Evolutionary conservation across 1,140 invertebrate species (phyloP), one percentile per base, ranked within the genome.

Genomic region (Heliothis virescens): DNA sequence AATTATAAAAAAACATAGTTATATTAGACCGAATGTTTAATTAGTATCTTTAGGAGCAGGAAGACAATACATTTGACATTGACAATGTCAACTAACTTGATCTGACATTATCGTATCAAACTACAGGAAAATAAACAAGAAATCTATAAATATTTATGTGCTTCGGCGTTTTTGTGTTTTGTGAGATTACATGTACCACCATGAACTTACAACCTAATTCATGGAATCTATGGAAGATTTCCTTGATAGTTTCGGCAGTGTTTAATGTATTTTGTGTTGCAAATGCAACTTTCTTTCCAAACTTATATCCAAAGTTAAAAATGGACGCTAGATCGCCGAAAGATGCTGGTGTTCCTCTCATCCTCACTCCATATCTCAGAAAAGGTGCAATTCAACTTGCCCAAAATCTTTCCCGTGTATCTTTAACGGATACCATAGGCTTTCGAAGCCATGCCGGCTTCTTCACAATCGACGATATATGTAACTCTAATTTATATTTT

Each of bases 401-500:
- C 5, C 89, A 87, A 78, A 90, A 91, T 52, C 74, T 92, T 10
- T 92, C 95, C 10, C 75, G 80, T 18, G 95, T 95, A 0, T 69
- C 82, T 15, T 21, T 92, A 0, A 91, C 91, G 0, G 86, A 90
- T 13, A 84, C 89, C 81, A 82, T 90, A 12, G 90, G 88, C 11
- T 89, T 94, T 21, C 53, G 34, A 15, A 95, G 93, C 86, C 95
- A 97, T 88, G 95, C 96, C 52, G 97, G 97, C 15, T 97, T 96
- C 85, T 95, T 98, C 12, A 97, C 97, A 0, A 96, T 97, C 1
- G 96, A 98, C 86, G 95, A 96, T 89, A 87, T 90, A 1, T 96
- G 93, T 82, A 95, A 96, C 84, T 97, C 96, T 5, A 97, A 98
- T 90, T 89, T 97, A 80, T 98, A 97, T 89, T 97, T 98, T 91